Base-by-base conservation (phyloP, 2,888 invertebrate species). In the Epistrophella euchroma region DNA sequence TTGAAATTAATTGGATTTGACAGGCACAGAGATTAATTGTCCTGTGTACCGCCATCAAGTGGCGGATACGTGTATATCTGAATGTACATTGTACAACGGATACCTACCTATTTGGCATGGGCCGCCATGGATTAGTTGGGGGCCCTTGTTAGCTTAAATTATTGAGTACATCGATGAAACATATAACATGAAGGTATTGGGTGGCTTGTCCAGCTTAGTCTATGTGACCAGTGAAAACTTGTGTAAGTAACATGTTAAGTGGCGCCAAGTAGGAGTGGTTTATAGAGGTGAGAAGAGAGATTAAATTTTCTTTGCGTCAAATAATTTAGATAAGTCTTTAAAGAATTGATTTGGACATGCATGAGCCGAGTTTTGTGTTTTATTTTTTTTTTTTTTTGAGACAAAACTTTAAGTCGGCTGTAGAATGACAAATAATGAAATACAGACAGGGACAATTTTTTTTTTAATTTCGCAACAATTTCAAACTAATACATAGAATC, bases 1-100 rank as follows among this genome's bases (percentile, higher is more conserved):
- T 74, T 77, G 86, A 82, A 86, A 86, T 86, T 86, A 86, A 86
- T 86, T 86, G 86, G 73, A 86, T 86, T 86, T 86, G 86, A 86
- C 86, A 82, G 82, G 82, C 86, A 82, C 77, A 77, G 58, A 82
- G 86, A 86, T 86, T 82, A 86, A 86, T 86, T 86, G 82, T 86
- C 86, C 52, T 68, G 74, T 86, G 82, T 82, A 77, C 77, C 74
- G 86, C 73, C 81, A 82, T 77, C 81, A 86, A 86, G 76, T 81
- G 81, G 82, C 64, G 37, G 73, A 74, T 77, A 81, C 77, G 60
- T 76, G 73, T 56, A 72, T 68, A 80, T 76, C 55, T 81, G 62
- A 68, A 58, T 35, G 50, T 50, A 37, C 50, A 50, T 50, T 50
- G 22, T 22, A 52, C 32, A 56, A 56, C 60, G 22, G 43, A 45